Percentiles rank a stretch among this genome's conserved stretches.
Conservation (phyloP, 2,797 vertebrate genomes). For the Thripadectes ignobilis region DNA sequence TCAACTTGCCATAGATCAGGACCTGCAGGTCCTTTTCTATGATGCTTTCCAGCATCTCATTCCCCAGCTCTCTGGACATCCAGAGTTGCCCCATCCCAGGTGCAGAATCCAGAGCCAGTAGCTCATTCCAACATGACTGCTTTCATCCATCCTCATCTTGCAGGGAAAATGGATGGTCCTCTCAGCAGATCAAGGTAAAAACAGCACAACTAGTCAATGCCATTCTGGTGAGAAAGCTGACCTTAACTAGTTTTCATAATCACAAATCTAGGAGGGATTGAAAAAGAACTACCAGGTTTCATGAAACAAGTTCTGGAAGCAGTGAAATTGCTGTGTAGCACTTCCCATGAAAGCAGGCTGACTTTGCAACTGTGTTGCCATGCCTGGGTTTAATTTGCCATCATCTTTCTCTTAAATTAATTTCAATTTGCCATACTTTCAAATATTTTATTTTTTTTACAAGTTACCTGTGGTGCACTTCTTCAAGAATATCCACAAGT, state of each 20-base stretch:
- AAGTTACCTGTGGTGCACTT: neutral
- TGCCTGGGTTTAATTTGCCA: neutral
- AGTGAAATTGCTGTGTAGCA: neutral
- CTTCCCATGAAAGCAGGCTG: neutral
- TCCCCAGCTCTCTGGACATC: neutral
- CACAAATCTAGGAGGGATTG: neutral
- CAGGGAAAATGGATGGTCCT: neutral
- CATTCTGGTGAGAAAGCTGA: neutral
- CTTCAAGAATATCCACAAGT: neutral
- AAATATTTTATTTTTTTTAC: neutral
- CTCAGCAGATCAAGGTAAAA: neutral
- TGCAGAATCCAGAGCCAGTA: neutral
- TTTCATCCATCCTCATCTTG: neutral
- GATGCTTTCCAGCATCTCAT: neutral
- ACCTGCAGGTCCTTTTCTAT: neutral
- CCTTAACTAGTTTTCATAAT: neutral
- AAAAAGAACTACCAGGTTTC: neutral
- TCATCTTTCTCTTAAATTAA: neutral
- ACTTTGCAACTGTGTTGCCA: neutral
- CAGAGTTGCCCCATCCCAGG: too few species aligned
- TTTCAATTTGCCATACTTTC: neutral
- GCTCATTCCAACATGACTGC: neutral
- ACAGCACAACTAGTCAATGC: fast-evolving
- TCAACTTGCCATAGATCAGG: neutral
- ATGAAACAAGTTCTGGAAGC: neutral